Percentiles rank a stretch among this genome's conserved stretches.
phyloP scores from a whole-genome alignment of 2,113 vertebrate genomes.

The Channa argus region DNA sequence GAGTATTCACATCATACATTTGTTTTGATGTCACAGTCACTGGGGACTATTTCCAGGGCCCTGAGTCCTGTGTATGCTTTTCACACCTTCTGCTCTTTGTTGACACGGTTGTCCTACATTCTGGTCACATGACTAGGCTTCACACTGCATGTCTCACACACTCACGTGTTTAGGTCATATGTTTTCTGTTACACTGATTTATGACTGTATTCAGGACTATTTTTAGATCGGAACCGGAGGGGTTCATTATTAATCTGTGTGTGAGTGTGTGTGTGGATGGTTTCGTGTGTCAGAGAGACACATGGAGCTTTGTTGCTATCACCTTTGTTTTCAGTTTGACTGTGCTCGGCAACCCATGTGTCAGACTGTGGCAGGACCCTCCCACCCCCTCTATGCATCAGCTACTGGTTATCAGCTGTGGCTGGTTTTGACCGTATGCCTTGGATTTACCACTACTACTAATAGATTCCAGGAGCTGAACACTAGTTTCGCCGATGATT shows the following conservation, averaged over 20 bases:
- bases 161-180: conserved; percentile 41
- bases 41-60: conserved; percentile 5
- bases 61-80: conserved; percentile 7
- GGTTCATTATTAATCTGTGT: conserved; percentile 23
- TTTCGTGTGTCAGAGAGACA: conserved; percentile 23
- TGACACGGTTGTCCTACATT: conserved; percentile 57
- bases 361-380: conserved; percentile 3
- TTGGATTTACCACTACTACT: conserved; percentile 29
- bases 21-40: conserved; percentile 33
- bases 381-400: conserved; percentile 10
- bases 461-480: conserved; percentile 50
- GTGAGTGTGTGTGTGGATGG: conserved; percentile 36
- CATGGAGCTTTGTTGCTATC: conserved; percentile 30
- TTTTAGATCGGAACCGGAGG: conserved; percentile 54
- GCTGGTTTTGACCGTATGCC: conserved; percentile 29
- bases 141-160: conserved; percentile 4
- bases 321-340: not conserved
- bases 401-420: conserved; percentile 64
- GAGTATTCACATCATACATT: conserved; percentile 19
- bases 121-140: conserved; percentile 43
- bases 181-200: conserved; percentile 67
- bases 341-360: conserved; percentile 12
- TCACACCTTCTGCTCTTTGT: conserved; percentile 26
- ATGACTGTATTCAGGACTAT: conserved; percentile 61
- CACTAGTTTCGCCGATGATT: conserved; percentile 15